phyloP scores from a whole-genome alignment of 2,888 invertebrate genomes.

The Mythimna vitellina region DNA sequence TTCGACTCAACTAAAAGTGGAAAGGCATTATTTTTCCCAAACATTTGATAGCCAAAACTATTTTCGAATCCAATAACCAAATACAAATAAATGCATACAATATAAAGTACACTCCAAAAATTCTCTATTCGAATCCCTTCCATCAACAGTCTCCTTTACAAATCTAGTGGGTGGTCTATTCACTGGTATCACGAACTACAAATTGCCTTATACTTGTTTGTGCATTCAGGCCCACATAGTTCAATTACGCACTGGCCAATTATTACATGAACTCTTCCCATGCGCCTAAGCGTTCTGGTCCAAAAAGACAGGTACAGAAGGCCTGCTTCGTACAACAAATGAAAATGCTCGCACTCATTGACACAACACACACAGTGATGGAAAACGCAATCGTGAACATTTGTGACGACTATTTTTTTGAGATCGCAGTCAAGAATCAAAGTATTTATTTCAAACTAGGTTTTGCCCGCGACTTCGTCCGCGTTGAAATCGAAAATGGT shows the following conservation, averaged over 20 bases:
- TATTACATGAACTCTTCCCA: slow-evolving; percentile 81
- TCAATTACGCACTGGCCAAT: slow-evolving; percentile 81
- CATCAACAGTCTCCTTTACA: slow-evolving; percentile 58
- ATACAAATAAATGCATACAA: slow-evolving; percentile 6
- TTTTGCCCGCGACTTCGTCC: no score
- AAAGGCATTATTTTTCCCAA: background rate
- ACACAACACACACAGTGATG: no score
- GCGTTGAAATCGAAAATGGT: no score
- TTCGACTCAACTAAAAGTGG: no score
- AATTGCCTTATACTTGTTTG: slow-evolving; percentile 78
- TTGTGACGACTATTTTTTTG: no score
- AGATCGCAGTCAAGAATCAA: background rate
- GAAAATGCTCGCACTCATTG: background rate
- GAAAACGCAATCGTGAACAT: background rate
- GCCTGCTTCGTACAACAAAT: accelerated
- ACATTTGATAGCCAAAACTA: background rate
- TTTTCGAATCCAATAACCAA: background rate
- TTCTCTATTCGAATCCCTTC: slow-evolving; percentile 11
- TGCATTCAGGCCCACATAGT: slow-evolving; percentile 76
- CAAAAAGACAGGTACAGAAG: slow-evolving; percentile 1
- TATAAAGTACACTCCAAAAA: slow-evolving; percentile 2
- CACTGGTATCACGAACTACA: slow-evolving; percentile 74
- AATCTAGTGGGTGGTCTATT: slow-evolving; percentile 78
- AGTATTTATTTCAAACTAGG: no score
- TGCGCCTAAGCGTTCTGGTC: slow-evolving; percentile 59